Evolutionary conservation across 1,140 invertebrate species (phyloP), one percentile per base, ranked within the genome.

Genomic region (Polypedilum pembai): DNA sequence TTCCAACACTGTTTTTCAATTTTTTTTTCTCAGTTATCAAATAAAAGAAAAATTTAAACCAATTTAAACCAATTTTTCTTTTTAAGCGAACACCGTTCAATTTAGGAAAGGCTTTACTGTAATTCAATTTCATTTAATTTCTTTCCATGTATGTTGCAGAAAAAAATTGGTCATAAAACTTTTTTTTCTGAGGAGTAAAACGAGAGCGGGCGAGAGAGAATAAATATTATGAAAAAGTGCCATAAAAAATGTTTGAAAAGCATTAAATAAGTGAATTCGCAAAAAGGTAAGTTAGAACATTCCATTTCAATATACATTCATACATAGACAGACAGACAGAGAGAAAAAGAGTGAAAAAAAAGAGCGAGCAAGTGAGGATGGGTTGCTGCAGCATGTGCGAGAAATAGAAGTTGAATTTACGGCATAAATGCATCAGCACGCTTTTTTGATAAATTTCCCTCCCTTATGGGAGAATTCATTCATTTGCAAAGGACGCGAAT

Each of bases 341-440:
- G 24, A 33, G 24, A 33, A 33, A 33, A 33, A 33, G 24, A 33
- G 24, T 33, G 24, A 33, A 33, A 3, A 33, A 33, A 33, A 33
- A 33, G 24, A 33, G 24, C 5, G 24, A 33, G 24, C 24, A 33
- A 12, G 45, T 56, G 10, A 56, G 45, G 45, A n/a, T 56, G 45
- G 41, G 45, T 56, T 33, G n/a, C n/a, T 33, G 24, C 24, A 56
- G n/a, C 45, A 56, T 56, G 45, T 56, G 45, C 10, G 45, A 56
- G n/a, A 56, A 56, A 33, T 5, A 33, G 24, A 33, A 33, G 24
- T 33, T 33, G 24, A 56, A 56, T 56, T 56, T 56, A 56, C 12
- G 45, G 45, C 12, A 56, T 56, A 56, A 56, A 56, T 56, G 45
- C 45, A 56, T 56, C 45, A 56, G 45, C 45, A 56, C 45, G 12